These are phyloP conservation scores for Saguinus imperator DNA, from an alignment of 2,113 vertebrate genomes.

Conservation along the genomic window DNA sequence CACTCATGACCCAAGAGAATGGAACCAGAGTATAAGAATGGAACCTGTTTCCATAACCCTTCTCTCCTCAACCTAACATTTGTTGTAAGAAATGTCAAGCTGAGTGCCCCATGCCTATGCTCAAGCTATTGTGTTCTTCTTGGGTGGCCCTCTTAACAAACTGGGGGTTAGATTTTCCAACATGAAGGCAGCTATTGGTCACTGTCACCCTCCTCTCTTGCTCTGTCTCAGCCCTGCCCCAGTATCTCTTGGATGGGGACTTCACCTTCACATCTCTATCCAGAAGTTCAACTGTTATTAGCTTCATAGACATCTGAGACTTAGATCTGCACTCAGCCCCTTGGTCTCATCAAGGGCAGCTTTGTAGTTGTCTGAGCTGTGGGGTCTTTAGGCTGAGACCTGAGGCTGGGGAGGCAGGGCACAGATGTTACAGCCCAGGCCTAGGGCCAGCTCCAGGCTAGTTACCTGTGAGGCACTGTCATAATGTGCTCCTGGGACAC, in stretches of 20 bases:
- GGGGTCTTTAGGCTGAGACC: neutral
- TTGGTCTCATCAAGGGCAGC: slow-evolving; percentile 15
- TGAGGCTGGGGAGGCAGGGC: neutral
- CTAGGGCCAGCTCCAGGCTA: neutral
- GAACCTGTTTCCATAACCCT: slow-evolving; percentile 2
- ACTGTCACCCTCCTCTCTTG: slow-evolving; percentile 1
- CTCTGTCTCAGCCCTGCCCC: neutral
- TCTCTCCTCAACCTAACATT: neutral
- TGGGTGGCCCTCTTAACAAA: slow-evolving; percentile 4
- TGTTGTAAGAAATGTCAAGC: slow-evolving; percentile 17
- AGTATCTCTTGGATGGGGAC: neutral
- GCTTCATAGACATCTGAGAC: slow-evolving; percentile 52
- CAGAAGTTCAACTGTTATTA: slow-evolving; percentile 35
- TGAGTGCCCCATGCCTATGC: neutral
- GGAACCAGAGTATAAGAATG: neutral
- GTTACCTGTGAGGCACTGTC: neutral
- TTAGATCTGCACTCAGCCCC: neutral
- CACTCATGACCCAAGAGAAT: slow-evolving; percentile 40
- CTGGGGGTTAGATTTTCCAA: neutral
- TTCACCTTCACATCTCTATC: neutral
- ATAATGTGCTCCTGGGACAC: slow-evolving; percentile 58
- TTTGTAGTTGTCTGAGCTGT: slow-evolving; percentile 42
- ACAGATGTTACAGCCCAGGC: slow-evolving; percentile 43
- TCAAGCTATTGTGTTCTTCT: slow-evolving; percentile 4
- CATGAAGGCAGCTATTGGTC: neutral